A percentile compares a stretch with the other conserved stretches of the same genome.
These are phyloP conservation scores for Dendrolimus pini DNA, from an alignment of 2,888 invertebrate genomes.

Conservation along the genomic window DNA sequence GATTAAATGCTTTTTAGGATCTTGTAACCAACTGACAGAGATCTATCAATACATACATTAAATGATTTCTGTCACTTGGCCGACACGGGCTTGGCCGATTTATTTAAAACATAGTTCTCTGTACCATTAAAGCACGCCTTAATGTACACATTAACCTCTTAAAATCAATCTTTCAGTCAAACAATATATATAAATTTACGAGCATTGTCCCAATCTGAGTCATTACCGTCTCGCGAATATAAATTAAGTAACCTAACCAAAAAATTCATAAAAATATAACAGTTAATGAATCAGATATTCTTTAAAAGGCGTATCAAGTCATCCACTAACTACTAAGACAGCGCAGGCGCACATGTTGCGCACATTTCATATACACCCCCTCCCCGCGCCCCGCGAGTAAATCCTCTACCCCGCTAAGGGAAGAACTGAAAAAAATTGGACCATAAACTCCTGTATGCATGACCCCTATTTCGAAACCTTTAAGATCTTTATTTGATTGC, in stretches of 20 bases:
- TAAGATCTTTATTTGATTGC: constrained; percentile 20
- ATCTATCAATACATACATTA: too few relatives aligned
- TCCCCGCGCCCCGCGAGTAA: constrained; percentile 31
- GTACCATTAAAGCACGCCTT: too few relatives aligned
- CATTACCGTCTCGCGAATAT: constrained; percentile 16
- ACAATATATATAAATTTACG: constrained; percentile 4
- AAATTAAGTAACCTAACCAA: constrained; percentile 21
- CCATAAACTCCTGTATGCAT: constrained; percentile 24
- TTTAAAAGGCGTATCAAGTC: constrained; percentile 39
- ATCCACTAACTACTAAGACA: constrained; percentile 3
- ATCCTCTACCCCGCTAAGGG: constrained; percentile 48
- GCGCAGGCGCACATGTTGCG: constrained; percentile 53
- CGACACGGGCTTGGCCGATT: too few relatives aligned
- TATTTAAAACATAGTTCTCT: too few relatives aligned
- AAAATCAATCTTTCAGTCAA: neutral
- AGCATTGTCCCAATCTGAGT: constrained; percentile 12
- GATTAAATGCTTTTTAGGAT: too few relatives aligned
- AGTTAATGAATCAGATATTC: constrained; percentile 67
- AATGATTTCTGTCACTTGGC: too few relatives aligned
- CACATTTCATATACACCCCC: constrained; percentile 54
- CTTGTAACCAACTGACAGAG: too few relatives aligned
- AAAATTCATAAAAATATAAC: constrained; percentile 33
- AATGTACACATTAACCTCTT: too few relatives aligned
- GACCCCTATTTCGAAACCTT: constrained; percentile 20
- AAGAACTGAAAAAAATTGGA: constrained; percentile 58